Base-by-base conservation (phyloP, 2,888 invertebrate genomes). In the Osmoderma eremita region DNA sequence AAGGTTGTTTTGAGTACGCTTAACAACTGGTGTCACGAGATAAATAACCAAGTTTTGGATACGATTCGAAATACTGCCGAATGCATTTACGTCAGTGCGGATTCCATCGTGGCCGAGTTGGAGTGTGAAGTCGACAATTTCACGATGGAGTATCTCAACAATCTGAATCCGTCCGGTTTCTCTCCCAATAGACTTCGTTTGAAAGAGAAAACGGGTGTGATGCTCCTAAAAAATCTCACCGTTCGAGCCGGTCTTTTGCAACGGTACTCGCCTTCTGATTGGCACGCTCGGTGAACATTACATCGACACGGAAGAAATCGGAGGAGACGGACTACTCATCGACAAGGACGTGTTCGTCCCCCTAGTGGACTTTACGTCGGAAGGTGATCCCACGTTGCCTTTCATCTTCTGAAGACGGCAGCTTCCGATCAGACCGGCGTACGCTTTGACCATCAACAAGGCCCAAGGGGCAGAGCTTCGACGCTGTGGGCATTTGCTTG, bases 361-460 rank as follows among this genome's bases (percentile, higher is more conserved):
- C 0, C 17, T 63, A 5, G 42, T 68, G 2, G 66, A 68, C 13
- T 41, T 68, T 8, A 61, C 39, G 1, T 15, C 65, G 1, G 24
- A 41, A 24, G 67, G 70, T 20, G 62, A 6, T 3, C 17, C 65
- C 1, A 51, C 12, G 10, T 17, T 73, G 42, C 74, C 69, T 50
- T 68, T 72, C 38, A 71, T 73, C 42, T 72, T 75, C 61, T 70
- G 71, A 69, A 58, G 74, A 45, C 41, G 73, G 18, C 73, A 74
- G 69, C 77, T 75, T 70, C 75, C 75, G 45, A 66, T 77, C 6
- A 67, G 67, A 54, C 66, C 73, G 17, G 70, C 74, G 30, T 77
- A 75, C 67, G 74, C 73, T 42, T 73, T 77, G 72, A 71, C 75
- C 5, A 74, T 75, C 49, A 76, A 77, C 67, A 78, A 77, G 71